Percentiles rank a stretch among this genome's conserved stretches.
phyloP scores from a whole-genome alignment of 2,888 invertebrate genomes.

The Drosophila histrio region DNA sequence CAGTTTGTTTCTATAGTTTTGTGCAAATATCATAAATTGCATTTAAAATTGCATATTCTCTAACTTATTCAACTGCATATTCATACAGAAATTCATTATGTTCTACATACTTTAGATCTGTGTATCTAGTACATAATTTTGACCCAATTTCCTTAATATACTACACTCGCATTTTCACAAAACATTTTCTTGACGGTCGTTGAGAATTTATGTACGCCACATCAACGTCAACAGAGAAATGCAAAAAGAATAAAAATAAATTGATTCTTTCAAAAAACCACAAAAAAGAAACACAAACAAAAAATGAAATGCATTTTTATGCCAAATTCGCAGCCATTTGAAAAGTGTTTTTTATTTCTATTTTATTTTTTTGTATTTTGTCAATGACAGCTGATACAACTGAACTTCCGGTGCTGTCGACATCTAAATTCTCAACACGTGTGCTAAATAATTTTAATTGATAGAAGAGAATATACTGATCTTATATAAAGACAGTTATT shows the following conservation, averaged over 20 bases:
- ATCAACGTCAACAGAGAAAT: slow-evolving; percentile 73
- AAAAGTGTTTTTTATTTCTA: slow-evolving; percentile 28
- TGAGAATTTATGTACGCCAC: slow-evolving; percentile 63
- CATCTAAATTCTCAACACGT: slow-evolving; percentile 60
- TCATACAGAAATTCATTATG: not conserved
- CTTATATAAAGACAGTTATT: not conserved
- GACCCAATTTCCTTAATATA: slow-evolving; percentile 67
- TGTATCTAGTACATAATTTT: slow-evolving; percentile 53
- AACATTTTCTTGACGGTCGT: slow-evolving; percentile 30
- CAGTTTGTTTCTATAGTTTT: not conserved
- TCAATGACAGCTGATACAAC: slow-evolving; percentile 27
- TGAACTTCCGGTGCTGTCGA: slow-evolving; percentile 65
- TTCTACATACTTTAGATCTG: slow-evolving; percentile 9
- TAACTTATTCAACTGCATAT: not conserved
- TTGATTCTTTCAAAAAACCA: slow-evolving; percentile 20
- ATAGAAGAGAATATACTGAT: not conserved
- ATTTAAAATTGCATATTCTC: not conserved
- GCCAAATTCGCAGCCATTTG: slow-evolving; percentile 56
- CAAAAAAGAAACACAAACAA: slow-evolving; percentile 25
- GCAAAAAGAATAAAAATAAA: slow-evolving; percentile 69
- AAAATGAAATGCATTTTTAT: slow-evolving; percentile 67
- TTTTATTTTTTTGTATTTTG: slow-evolving; percentile 11
- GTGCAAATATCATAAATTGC: not conserved
- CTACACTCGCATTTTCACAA: slow-evolving; percentile 38
- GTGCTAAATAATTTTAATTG: slow-evolving; percentile 45